phyloP scores from a whole-genome alignment of 2,113 vertebrate genomes.

The Malurus cyaneus region DNA sequence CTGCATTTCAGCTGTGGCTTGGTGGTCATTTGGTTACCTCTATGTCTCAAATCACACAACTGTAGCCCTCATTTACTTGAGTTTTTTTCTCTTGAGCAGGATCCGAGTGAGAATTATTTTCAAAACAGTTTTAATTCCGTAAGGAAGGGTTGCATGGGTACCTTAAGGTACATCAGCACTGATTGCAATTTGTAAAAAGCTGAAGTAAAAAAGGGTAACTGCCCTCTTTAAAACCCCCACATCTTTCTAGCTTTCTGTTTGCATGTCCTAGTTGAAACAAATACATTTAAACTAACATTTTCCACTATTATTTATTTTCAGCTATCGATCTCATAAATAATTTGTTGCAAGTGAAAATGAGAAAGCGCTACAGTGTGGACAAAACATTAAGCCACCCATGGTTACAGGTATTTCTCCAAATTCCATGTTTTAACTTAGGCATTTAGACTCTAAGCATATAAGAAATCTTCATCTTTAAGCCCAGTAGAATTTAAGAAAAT shows the following conservation, averaged over 20 bases:
- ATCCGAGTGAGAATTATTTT: neutral
- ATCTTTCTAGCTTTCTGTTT: neutral
- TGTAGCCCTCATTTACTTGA: neutral
- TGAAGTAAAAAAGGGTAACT: neutral
- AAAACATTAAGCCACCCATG: slow-evolving; percentile 97
- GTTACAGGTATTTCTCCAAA: slow-evolving; percentile 85
- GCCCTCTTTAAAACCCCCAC: neutral
- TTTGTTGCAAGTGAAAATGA: slow-evolving; percentile 98
- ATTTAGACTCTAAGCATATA: neutral
- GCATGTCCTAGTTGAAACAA: neutral
- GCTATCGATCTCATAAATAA: slow-evolving; percentile 98
- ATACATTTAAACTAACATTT: neutral
- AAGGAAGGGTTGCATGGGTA: neutral
- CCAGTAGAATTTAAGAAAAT: neutral
- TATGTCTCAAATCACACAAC: neutral
- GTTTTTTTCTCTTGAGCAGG: neutral
- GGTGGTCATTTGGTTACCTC: neutral
- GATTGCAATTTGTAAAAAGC: neutral
- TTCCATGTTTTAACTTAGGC: neutral
- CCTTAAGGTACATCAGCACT: neutral
- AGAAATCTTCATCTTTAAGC: neutral
- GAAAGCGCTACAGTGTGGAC: slow-evolving; percentile 96
- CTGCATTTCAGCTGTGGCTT: neutral
- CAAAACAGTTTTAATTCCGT: neutral
- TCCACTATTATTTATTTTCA: slow-evolving; percentile 72